Conservation (phyloP, 1,140 invertebrate genomes). For the Elysia chlorotica region DNA sequence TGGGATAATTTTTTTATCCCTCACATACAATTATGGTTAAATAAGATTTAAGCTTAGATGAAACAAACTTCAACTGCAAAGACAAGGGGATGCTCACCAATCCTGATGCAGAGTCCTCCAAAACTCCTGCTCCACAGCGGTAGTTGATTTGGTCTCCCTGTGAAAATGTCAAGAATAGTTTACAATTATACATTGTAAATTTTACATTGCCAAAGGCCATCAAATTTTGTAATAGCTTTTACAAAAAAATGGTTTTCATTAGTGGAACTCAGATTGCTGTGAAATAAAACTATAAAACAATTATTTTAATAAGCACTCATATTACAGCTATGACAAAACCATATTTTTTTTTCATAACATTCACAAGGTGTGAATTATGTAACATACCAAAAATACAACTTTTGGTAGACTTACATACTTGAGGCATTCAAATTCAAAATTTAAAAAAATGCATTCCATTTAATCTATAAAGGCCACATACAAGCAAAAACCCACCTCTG, state of each 20-base stretch:
- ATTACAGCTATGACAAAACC: not conserved
- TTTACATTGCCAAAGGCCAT: not conserved
- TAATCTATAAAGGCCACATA: no score
- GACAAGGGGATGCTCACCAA: no score
- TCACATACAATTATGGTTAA: no score
- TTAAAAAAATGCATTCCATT: constrained; percentile 48
- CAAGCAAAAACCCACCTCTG: no score
- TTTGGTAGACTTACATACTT: no score
- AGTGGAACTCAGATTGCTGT: not conserved
- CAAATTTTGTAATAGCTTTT: not conserved
- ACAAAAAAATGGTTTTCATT: not conserved
- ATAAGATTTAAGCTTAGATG: no score
- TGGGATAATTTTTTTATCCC: no score
- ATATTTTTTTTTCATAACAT: not conserved
- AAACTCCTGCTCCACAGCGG: constrained; percentile 14
- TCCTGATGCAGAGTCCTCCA: not conserved
- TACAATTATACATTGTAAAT: not conserved
- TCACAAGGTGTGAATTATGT: no score
- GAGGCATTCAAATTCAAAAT: not conserved
- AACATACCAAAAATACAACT: no score
- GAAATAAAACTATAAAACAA: not conserved
- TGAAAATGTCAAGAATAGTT: not conserved
- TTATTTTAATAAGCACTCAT: not conserved
- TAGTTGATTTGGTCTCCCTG: constrained; percentile 17
- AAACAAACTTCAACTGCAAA: no score